Percentiles rank a stretch among this genome's conserved stretches.
Evolutionary conservation across 2,113 vertebrate species (phyloP).

Genomic region (Corythaixoides concolor): DNA sequence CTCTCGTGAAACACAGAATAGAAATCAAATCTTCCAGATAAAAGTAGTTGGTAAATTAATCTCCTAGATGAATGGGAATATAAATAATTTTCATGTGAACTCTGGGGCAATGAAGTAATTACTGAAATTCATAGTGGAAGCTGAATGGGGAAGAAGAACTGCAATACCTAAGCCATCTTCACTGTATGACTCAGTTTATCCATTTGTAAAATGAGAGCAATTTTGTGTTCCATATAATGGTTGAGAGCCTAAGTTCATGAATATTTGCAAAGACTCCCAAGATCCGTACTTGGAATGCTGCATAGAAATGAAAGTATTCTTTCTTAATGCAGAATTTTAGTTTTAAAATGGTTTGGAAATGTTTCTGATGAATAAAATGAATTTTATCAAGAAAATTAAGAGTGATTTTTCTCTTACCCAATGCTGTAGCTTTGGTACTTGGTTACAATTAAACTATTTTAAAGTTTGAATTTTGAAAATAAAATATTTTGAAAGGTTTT

Average conservation of each 20-base stretch:
- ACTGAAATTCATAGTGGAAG: neutral
- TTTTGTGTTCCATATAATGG: neutral
- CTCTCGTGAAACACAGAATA: neutral
- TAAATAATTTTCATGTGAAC: neutral
- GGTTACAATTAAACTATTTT: neutral
- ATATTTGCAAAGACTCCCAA: neutral
- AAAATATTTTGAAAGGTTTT: slow-evolving; percentile 6
- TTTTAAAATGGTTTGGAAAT: neutral
- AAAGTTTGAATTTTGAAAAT: slow-evolving; percentile 1
- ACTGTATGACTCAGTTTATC: neutral
- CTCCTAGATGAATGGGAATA: neutral
- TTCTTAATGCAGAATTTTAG: neutral
- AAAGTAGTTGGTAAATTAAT: neutral
- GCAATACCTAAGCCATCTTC: neutral
- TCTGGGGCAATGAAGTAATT: neutral
- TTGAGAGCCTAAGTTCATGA: neutral
- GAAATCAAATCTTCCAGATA: neutral
- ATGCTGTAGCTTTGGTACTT: neutral
- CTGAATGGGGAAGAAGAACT: neutral
- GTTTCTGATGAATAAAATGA: neutral
- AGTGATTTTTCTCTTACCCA: neutral
- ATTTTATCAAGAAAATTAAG: neutral
- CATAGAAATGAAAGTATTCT: neutral
- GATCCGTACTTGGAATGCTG: neutral
- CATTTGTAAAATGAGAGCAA: neutral